phyloP scores from a whole-genome alignment of 2,113 vertebrate species.

The Hoplias malabaricus region DNA sequence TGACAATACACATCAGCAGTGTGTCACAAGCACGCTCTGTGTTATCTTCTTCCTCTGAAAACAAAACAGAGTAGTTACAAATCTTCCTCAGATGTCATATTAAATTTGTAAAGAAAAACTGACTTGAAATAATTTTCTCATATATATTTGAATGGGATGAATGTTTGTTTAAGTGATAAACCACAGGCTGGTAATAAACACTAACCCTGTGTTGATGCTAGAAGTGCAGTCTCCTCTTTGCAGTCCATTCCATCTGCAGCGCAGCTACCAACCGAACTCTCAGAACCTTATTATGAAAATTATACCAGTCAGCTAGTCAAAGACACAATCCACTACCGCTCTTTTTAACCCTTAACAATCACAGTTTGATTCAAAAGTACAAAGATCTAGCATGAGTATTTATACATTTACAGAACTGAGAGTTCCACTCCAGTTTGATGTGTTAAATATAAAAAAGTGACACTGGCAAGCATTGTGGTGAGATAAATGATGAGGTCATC shows the following conservation, averaged over 20 bases:
- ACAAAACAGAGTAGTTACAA: not conserved
- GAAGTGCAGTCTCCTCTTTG: slow-evolving; percentile 49
- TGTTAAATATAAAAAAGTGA: too few relatives aligned
- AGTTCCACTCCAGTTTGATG: too few relatives aligned
- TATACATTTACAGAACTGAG: too few relatives aligned
- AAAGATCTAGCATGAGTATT: too few relatives aligned
- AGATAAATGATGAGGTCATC: too few relatives aligned
- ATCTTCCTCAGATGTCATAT: not conserved
- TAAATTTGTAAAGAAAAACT: not conserved
- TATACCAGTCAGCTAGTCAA: not conserved
- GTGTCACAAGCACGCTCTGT: slow-evolving; percentile 91
- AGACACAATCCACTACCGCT: not conserved
- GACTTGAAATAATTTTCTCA: too few relatives aligned
- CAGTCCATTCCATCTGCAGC: slow-evolving; percentile 81
- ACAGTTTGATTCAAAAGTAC: too few relatives aligned
- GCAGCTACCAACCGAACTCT: slow-evolving; percentile 79
- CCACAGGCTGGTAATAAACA: slow-evolving; percentile 6
- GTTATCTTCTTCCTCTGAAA: slow-evolving; percentile 56
- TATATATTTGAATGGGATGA: too few relatives aligned
- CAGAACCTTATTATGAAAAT: slow-evolving; percentile 48
- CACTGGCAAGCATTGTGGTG: too few relatives aligned
- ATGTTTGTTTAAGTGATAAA: not conserved
- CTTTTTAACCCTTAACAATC: not conserved
- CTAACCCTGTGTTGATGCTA: slow-evolving; percentile 31
- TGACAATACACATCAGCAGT: slow-evolving; percentile 94